Percentiles rank a stretch among this genome's conserved stretches.
phyloP scores from a whole-genome alignment of 2,797 vertebrate genomes.

The Centroberyx gerrardi region DNA sequence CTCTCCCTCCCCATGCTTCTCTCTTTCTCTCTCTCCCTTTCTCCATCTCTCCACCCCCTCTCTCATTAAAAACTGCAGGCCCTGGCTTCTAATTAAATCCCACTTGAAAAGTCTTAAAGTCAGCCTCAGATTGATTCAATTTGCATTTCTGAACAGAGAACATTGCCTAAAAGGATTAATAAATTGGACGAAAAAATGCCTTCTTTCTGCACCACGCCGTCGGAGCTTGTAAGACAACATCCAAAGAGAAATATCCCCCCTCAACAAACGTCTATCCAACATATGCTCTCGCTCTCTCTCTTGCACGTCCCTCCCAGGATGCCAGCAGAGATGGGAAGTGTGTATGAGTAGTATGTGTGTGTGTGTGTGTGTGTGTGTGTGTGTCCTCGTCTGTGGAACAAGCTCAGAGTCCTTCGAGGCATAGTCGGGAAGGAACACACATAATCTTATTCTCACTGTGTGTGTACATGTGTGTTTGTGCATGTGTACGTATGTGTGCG shows the following conservation, averaged over 20 bases:
- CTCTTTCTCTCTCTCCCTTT: constrained; percentile 70
- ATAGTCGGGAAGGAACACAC: constrained; percentile 72
- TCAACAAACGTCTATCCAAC: constrained; percentile 79
- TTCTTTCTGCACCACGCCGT: constrained; percentile 82
- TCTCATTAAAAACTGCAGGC: constrained; percentile 91
- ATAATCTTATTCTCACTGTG: constrained; percentile 63
- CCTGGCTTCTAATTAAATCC: constrained; percentile 90
- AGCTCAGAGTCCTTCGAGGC: constrained; percentile 77
- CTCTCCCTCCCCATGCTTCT: constrained; percentile 80
- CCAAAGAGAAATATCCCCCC: constrained; percentile 77
- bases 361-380: constrained; percentile 22
- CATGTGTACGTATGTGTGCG: not conserved
- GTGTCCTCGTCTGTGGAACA: constrained; percentile 72
- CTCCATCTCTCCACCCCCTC: constrained; percentile 86
- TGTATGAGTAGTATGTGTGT: constrained; percentile 59
- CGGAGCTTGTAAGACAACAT: constrained; percentile 86
- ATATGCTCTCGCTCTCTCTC: constrained; percentile 78
- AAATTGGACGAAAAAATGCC: constrained; percentile 86
- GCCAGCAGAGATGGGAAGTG: constrained; percentile 79
- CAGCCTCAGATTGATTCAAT: constrained; percentile 91
- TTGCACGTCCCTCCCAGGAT: constrained; percentile 79
- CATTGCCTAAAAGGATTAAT: constrained; percentile 90
- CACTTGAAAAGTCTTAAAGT: constrained; percentile 92
- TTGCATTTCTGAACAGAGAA: constrained; percentile 90
- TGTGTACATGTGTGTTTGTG: constrained; percentile 27